Percentiles rank a stretch among this genome's conserved stretches.
Conservation (phyloP, 2,113 vertebrate genomes). For the Sapayoa aenigma region DNA sequence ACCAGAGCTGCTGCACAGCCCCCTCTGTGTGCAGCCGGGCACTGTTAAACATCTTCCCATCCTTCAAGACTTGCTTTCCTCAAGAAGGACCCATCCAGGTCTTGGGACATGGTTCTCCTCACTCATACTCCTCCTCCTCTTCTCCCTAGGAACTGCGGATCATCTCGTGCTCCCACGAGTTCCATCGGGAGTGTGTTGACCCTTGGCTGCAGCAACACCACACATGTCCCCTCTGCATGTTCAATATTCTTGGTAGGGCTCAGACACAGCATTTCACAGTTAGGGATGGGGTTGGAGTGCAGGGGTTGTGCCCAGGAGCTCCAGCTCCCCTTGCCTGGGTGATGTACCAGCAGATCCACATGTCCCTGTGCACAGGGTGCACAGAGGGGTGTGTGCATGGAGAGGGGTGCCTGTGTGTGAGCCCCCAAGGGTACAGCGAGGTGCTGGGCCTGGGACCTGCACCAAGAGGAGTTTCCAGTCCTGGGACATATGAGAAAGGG, state of each 20-base stretch:
- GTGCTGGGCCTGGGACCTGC: background rate
- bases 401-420: background rate
- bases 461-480: background rate
- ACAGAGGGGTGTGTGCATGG: background rate
- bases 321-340: background rate
- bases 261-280: background rate
- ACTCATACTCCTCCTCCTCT: background rate
- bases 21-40: background rate
- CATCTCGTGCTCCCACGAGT: constrained; percentile 95
- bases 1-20: background rate
- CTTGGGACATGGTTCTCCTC: background rate
- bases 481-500: background rate
- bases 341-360: background rate
- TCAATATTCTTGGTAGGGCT: constrained; percentile 94
- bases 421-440: fast-evolving
- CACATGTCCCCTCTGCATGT: constrained; percentile 98
- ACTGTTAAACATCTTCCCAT: background rate
- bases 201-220: constrained; percentile 94
- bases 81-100: background rate
- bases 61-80: background rate
- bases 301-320: background rate
- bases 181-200: constrained; percentile 94
- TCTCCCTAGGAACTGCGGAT: constrained; percentile 87
- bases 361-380: fast-evolving
- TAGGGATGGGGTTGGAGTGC: background rate